Conservation (phyloP, 2,113 vertebrate genomes). For the Poeciliopsis retropinna region DNA sequence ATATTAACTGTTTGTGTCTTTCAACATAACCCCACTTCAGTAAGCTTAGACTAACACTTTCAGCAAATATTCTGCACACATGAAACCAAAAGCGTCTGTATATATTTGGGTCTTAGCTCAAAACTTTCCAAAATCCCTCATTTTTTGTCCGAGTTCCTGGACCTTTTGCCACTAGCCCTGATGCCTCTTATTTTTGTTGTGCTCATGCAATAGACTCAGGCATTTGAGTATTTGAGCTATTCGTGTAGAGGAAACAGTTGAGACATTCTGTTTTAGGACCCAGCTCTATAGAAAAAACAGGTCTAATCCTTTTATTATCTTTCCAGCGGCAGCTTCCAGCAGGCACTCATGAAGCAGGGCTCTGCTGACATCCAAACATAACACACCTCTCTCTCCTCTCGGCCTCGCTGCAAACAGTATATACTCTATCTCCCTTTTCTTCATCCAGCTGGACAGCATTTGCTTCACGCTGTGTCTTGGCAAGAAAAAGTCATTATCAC, state of each 20-base stretch:
- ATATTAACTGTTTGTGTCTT: neutral
- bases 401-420: slow-evolving; percentile 2
- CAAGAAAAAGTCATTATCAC: slow-evolving; percentile 78
- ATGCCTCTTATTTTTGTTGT: slow-evolving; percentile 50
- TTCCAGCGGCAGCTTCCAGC: slow-evolving; percentile 91
- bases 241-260: slow-evolving; percentile 92
- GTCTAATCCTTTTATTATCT: slow-evolving; percentile 95
- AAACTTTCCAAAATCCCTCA: slow-evolving; percentile 1
- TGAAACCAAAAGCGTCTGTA: slow-evolving; percentile 13
- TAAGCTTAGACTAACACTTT: neutral
- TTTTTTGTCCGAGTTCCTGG: slow-evolving; percentile 10
- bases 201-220: slow-evolving; percentile 88
- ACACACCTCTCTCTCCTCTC: slow-evolving; percentile 68
- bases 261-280: slow-evolving; percentile 94
- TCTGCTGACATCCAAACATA: slow-evolving; percentile 83
- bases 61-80: slow-evolving; percentile 25
- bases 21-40: neutral
- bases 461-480: slow-evolving; percentile 75
- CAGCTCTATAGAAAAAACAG: slow-evolving; percentile 86
- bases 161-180: slow-evolving; percentile 27
- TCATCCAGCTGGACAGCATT: slow-evolving; percentile 87
- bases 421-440: slow-evolving; percentile 32
- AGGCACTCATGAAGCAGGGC: slow-evolving; percentile 85
- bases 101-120: slow-evolving; percentile 14
- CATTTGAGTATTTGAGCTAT: slow-evolving; percentile 88